phyloP scores from a whole-genome alignment of 2,113 vertebrate genomes.

The Monarcha castaneiventris region DNA sequence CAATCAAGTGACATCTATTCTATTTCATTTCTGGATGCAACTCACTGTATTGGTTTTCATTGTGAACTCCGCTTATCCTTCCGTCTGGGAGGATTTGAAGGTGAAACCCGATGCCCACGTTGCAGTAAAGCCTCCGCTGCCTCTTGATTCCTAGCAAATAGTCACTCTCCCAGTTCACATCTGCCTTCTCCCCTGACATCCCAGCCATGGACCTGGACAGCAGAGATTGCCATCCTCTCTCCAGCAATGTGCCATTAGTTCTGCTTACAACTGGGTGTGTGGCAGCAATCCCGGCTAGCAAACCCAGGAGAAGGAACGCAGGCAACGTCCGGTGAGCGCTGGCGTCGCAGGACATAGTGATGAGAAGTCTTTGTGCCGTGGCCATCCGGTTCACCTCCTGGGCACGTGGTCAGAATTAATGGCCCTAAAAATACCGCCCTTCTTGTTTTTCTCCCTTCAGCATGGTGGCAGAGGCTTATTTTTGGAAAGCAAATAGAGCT shows the following conservation, averaged over 20 bases:
- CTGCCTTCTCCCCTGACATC: slow-evolving; percentile 86
- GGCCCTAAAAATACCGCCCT: slow-evolving; percentile 98
- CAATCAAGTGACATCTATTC: slow-evolving; percentile 69
- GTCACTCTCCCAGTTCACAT: slow-evolving; percentile 90
- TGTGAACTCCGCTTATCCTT: slow-evolving; percentile 89
- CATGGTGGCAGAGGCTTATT: slow-evolving; percentile 95
- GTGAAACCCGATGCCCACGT: slow-evolving; percentile 98
- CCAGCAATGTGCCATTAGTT: slow-evolving; percentile 85
- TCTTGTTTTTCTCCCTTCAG: slow-evolving; percentile 93
- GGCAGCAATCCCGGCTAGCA: slow-evolving; percentile 82
- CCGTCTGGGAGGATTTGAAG: slow-evolving; percentile 92
- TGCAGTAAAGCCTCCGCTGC: slow-evolving; percentile 96
- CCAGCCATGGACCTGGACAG: slow-evolving; percentile 87
- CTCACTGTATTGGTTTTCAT: slow-evolving; percentile 98
- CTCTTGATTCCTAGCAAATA: slow-evolving; percentile 96
- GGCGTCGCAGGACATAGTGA: slow-evolving; percentile 92
- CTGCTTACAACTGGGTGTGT: slow-evolving; percentile 78
- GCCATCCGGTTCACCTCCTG: slow-evolving; percentile 92
- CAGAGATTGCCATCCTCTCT: slow-evolving; percentile 85
- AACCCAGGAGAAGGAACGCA: slow-evolving; percentile 81
- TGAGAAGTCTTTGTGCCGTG: slow-evolving; percentile 87
- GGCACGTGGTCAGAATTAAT: slow-evolving; percentile 97
- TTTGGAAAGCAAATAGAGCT: slow-evolving; percentile 89
- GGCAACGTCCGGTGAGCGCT: slow-evolving; percentile 82
- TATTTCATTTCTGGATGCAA: slow-evolving; percentile 79